phyloP scores from a whole-genome alignment of 2,888 invertebrate genomes.

The Ichneumon xanthorius region DNA sequence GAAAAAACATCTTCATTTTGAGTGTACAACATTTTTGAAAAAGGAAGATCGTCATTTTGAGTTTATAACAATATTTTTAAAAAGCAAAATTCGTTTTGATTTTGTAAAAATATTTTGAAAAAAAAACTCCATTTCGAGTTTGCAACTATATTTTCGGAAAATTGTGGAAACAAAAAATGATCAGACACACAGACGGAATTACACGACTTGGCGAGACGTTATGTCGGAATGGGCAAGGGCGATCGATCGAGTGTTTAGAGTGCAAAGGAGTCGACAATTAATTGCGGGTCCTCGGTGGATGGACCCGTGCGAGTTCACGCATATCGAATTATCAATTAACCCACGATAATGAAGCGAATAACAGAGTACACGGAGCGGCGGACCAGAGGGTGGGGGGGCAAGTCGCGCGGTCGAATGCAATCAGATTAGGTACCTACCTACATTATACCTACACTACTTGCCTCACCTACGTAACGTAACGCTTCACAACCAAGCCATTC shows the following conservation, averaged over 20 bases:
- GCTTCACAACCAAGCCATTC: neutral
- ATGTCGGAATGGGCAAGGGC: neutral
- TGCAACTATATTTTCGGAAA: no score
- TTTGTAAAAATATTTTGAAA: no score
- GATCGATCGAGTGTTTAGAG: neutral
- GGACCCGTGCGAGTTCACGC: conserved; percentile 21
- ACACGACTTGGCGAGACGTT: no score
- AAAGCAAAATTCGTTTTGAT: no score
- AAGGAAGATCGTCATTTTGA: no score
- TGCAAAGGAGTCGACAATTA: conserved; percentile 15
- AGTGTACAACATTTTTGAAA: no score
- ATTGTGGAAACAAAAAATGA: no score
- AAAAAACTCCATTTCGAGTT: no score
- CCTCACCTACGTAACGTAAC: conserved; percentile 70
- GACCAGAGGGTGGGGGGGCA: neutral
- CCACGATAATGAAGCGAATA: conserved; percentile 74
- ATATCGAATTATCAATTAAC: conserved; percentile 75
- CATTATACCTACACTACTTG: conserved; percentile 67
- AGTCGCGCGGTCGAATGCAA: conserved; percentile 66
- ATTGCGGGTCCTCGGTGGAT: neutral
- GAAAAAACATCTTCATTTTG: no score
- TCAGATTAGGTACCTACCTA: conserved; percentile 70
- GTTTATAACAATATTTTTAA: no score
- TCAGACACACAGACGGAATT: no score
- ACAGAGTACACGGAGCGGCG: conserved; percentile 56